Evolutionary conservation across 1,140 invertebrate genomes (phyloP).

Genomic region (Odontomachus brunneus): DNA sequence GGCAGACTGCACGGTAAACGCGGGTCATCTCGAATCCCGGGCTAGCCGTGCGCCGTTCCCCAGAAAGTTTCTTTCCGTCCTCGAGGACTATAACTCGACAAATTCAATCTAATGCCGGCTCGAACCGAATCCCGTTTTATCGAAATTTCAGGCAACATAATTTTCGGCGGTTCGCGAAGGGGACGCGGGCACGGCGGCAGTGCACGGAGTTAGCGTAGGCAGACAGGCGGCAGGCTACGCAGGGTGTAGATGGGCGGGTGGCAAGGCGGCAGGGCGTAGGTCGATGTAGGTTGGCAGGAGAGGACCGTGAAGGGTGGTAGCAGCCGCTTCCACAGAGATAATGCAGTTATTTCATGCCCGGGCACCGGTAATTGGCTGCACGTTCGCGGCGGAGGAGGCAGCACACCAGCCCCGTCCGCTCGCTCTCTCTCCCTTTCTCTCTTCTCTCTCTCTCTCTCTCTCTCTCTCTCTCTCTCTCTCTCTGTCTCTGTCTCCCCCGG

Average conservation of each 20-base stretch:
- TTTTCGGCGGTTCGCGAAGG: conserved; percentile 70
- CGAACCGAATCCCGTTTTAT: conserved; percentile 80
- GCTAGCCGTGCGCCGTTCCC: conserved; percentile 67
- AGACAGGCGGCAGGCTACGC: conserved; percentile 3
- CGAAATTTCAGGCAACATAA: conserved; percentile 82
- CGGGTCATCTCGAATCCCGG: conserved; percentile 64
- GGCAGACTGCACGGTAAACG: conserved; percentile 55
- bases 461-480: conserved; percentile 74
- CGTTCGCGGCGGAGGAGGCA: conserved; percentile 79
- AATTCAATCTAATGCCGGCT: conserved; percentile 81
- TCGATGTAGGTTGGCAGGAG: conserved; percentile 60
- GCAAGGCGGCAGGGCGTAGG: conserved; percentile 46
- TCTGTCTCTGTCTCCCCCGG: conserved; percentile 78
- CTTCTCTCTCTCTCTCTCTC: no score
- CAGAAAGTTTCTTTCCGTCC: conserved; percentile 77
- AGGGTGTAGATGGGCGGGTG: conserved; percentile 32
- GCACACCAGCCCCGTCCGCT: conserved; percentile 65
- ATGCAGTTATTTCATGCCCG: conserved; percentile 84
- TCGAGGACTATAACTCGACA: conserved; percentile 79
- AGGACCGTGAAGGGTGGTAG: conserved; percentile 66
- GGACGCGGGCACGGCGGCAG: conserved; percentile 48
- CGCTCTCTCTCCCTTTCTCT: conserved; percentile 69
- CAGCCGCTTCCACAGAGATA: conserved; percentile 82
- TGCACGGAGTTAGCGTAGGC: conserved; percentile 56
- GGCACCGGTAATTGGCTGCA: conserved; percentile 84